A percentile compares a stretch with the other conserved stretches of the same genome.
Conservation (phyloP, 2,888 invertebrate species). For the Caradrina clavipalpis region DNA sequence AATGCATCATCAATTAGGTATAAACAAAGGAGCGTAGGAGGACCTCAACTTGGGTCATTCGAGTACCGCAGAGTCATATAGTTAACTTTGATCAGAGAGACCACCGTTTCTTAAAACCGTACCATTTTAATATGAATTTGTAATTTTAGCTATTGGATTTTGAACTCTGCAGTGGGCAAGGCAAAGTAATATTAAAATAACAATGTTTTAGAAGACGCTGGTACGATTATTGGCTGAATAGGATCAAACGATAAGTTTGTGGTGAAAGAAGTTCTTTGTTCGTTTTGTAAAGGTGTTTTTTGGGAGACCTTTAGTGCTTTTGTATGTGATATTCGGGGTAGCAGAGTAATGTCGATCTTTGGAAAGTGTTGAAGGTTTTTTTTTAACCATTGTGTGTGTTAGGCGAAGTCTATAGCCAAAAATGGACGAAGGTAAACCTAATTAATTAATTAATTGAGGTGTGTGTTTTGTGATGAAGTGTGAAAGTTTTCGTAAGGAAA, state of each 20-base stretch:
- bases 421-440: no score
- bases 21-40: slow-evolving; percentile 55
- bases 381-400: background rate
- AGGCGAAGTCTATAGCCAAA: background rate
- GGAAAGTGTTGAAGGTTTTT: background rate
- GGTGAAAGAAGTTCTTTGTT: slow-evolving; percentile 1
- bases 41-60: slow-evolving; percentile 55
- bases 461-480: background rate
- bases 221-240: slow-evolving; percentile 21
- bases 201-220: no score
- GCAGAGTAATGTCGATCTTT: background rate
- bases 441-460: no score
- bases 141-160: no score
- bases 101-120: no score
- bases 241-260: background rate
- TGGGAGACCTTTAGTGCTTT: background rate
- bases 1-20: slow-evolving; percentile 43
- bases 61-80: slow-evolving; percentile 46
- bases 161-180: no score
- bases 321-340: background rate
- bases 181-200: no score
- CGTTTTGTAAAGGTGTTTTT: background rate
- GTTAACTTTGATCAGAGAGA: slow-evolving; percentile 52
- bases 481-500: no score
- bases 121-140: no score